Conservation (phyloP, 2,888 invertebrate genomes). For the Orthosia cruda region DNA sequence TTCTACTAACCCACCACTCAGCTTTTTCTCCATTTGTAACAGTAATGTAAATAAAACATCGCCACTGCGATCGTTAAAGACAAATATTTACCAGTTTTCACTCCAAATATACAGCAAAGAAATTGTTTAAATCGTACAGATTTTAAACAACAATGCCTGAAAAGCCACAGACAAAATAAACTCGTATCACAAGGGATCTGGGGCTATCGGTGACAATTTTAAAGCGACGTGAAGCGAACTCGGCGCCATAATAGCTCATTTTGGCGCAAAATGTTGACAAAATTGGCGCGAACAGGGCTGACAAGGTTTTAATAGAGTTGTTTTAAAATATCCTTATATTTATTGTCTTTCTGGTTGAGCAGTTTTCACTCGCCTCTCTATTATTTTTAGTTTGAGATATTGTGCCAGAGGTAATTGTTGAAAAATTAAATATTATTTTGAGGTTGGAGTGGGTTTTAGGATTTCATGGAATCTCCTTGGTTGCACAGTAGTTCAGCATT, state of each 20-base stretch:
- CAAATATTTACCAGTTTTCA: background rate
- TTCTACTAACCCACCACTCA: background rate
- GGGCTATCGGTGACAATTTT: constrained; percentile 53
- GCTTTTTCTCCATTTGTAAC: constrained; percentile 21
- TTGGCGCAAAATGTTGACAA: constrained; percentile 63
- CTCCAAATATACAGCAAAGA: constrained; percentile 3
- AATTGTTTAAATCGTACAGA: constrained; percentile 31
- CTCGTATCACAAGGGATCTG: constrained; percentile 38
- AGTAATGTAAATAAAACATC: constrained; percentile 12
- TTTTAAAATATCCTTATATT: constrained; percentile 13
- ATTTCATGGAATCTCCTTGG: background rate
- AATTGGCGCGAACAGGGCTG: constrained; percentile 63
- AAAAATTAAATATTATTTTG: background rate
- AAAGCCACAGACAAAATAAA: constrained; percentile 39
- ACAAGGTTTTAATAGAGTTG: no score
- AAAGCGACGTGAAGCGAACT: constrained; percentile 52
- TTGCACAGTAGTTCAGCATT: background rate
- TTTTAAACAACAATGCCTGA: constrained; percentile 29
- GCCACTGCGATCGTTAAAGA: background rate
- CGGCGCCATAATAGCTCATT: constrained; percentile 67
- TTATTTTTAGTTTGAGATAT: background rate
- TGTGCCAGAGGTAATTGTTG: no score
- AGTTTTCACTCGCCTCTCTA: background rate
- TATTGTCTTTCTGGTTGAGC: background rate
- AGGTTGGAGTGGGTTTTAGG: background rate